A percentile compares a stretch with the other conserved stretches of the same genome.
phyloP scores from a whole-genome alignment of 2,113 vertebrate genomes.

The Heterotilapia buettikoferi region DNA sequence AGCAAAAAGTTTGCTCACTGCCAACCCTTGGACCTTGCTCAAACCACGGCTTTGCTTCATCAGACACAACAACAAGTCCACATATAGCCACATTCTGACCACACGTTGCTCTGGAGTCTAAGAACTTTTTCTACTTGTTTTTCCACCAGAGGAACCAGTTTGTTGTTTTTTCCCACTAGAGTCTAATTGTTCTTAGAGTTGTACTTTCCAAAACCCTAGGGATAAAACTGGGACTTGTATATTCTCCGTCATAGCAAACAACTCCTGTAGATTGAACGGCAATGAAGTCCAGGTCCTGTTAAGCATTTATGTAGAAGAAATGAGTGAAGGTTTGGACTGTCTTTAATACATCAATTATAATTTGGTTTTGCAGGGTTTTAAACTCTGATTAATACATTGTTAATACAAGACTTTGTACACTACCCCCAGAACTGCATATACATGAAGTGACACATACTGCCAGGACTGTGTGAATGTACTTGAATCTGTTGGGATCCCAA shows the following conservation, averaged over 20 bases:
- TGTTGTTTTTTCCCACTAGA: fast-evolving
- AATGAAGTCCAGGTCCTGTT: not conserved
- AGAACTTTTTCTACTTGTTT: not conserved
- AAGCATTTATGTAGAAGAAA: not conserved
- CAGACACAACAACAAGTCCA: not conserved
- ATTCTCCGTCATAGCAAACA: not conserved
- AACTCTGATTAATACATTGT: not conserved
- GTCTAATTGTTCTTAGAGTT: not conserved
- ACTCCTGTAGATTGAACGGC: not conserved
- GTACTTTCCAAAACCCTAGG: not conserved
- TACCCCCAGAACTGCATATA: not conserved
- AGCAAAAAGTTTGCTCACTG: not conserved
- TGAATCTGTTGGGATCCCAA: not conserved
- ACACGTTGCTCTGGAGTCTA: not conserved
- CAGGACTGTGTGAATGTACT: not conserved
- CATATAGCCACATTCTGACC: not conserved
- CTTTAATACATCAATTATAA: not conserved
- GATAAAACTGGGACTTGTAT: not conserved
- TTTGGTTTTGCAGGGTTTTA: not conserved
- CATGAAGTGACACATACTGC: not conserved
- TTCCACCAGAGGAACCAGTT: not conserved
- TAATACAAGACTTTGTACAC: not conserved
- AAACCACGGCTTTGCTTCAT: not conserved
- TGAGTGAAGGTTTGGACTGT: not conserved
- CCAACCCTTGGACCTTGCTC: not conserved